Evolutionary conservation across 1,140 invertebrate species (phyloP).

Genomic region (Capitella teleta): DNA sequence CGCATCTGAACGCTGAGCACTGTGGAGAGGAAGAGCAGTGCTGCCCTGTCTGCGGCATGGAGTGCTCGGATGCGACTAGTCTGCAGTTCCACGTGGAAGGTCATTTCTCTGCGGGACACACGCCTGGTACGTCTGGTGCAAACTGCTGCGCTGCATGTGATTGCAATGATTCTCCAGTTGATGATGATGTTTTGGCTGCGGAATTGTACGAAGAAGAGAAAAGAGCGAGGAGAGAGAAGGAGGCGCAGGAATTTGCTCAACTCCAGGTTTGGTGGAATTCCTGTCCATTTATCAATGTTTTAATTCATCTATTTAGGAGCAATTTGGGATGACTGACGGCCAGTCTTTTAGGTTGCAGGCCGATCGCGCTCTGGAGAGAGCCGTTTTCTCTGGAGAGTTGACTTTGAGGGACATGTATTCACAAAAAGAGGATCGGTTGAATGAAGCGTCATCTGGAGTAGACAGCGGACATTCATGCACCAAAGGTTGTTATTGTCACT

Average conservation of each 20-base stretch:
- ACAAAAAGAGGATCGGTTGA: constrained; percentile 59
- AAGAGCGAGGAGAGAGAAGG: too few species aligned
- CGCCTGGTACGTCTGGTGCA: constrained; percentile 21
- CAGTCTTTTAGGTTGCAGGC: constrained; percentile 69
- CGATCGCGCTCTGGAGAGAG: constrained; percentile 66
- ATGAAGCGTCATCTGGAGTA: constrained; percentile 62
- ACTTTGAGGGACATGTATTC: constrained; percentile 75
- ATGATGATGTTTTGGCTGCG: too few species aligned
- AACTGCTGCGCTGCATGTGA: too few species aligned
- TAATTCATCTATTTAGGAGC: constrained; percentile 27
- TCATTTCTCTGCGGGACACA: constrained; percentile 30
- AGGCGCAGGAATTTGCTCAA: too few species aligned
- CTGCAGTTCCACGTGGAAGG: constrained; percentile 28
- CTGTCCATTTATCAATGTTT: not conserved
- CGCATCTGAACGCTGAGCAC: too few species aligned
- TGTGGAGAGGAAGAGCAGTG: not conserved
- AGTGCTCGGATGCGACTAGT: constrained; percentile 17
- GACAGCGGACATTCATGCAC: constrained; percentile 73
- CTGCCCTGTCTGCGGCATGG: constrained; percentile 28
- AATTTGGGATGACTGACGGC: constrained; percentile 81
- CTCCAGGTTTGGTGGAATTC: too few species aligned
- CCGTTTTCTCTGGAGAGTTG: constrained; percentile 72
- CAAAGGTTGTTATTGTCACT: constrained; percentile 41
- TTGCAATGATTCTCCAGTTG: too few species aligned
- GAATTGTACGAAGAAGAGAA: too few species aligned